Evolutionary conservation across 2,888 invertebrate genomes (phyloP).

Genomic region (Morinoia aosen): DNA sequence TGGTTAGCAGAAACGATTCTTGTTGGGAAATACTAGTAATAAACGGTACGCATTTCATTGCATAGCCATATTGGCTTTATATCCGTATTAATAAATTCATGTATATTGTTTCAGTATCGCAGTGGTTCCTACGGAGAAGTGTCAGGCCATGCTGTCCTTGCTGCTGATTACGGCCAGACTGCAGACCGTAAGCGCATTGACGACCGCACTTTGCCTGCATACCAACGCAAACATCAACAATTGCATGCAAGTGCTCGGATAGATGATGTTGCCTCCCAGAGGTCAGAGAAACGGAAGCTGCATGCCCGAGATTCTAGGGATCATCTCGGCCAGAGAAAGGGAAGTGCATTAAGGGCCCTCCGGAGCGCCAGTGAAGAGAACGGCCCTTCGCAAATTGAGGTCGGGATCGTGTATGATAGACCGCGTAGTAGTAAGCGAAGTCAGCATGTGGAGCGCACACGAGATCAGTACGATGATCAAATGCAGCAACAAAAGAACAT

Average conservation of each 20-base stretch:
- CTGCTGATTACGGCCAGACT: slow-evolving; percentile 34
- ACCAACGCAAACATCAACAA: slow-evolving; percentile 12
- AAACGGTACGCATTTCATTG: not conserved
- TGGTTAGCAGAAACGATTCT: too few species aligned
- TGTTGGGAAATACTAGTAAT: not conserved
- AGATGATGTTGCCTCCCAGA: not conserved
- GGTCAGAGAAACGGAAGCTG: slow-evolving; percentile 8
- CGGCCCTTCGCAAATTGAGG: not conserved
- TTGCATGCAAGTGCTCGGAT: not conserved
- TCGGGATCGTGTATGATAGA: not conserved
- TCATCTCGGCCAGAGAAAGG: not conserved
- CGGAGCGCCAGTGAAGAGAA: not conserved
- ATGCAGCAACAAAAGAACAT: not conserved
- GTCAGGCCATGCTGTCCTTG: not conserved
- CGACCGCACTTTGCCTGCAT: slow-evolving; percentile 4
- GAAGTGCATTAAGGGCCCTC: not conserved
- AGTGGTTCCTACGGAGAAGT: slow-evolving; percentile 26
- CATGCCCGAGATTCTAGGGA: not conserved
- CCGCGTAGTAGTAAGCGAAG: not conserved
- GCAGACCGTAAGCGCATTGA: slow-evolving; percentile 6
- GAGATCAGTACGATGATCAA: not conserved
- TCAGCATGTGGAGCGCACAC: not conserved
- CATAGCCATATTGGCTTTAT: not conserved
- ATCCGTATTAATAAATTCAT: not conserved
- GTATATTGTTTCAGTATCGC: slow-evolving; percentile 4